Percentiles rank a stretch among this genome's conserved stretches.
Conservation (phyloP, 2,888 invertebrate genomes). For the Gasteruption jaculator region DNA sequence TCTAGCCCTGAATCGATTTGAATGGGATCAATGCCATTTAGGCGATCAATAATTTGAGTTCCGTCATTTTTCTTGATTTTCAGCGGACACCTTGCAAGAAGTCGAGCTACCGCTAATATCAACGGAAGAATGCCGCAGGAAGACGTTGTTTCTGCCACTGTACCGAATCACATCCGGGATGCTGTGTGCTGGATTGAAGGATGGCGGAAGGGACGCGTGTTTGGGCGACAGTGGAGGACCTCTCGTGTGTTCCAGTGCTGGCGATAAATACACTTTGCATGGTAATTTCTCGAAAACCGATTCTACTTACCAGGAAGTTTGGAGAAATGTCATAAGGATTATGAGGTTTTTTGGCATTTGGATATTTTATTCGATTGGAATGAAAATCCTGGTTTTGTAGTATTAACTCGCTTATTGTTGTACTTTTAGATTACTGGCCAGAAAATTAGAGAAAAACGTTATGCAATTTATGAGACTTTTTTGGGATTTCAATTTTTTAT, state of each 20-base stretch:
- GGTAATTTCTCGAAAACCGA: too few species aligned
- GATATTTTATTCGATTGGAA: too few species aligned
- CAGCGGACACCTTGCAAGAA: slow-evolving; percentile 79
- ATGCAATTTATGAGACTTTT: too few species aligned
- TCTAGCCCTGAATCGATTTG: slow-evolving; percentile 3
- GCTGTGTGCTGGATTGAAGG: slow-evolving; percentile 78
- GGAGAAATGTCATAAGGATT: too few species aligned
- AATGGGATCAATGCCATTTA: slow-evolving; percentile 1
- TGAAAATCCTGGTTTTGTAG: too few species aligned
- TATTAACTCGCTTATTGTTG: too few species aligned
- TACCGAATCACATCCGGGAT: slow-evolving; percentile 76
- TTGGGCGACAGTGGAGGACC: slow-evolving; percentile 79
- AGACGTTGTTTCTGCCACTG: slow-evolving; percentile 69
- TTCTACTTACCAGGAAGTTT: neutral
- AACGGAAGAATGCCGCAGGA: slow-evolving; percentile 69
- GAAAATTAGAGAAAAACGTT: too few species aligned
- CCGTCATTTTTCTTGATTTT: slow-evolving; percentile 22
- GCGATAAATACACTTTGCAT: slow-evolving; percentile 44
- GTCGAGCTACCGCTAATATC: slow-evolving; percentile 76
- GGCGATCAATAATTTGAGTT: neutral
- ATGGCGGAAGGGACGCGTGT: slow-evolving; percentile 77
- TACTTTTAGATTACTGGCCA: too few species aligned
- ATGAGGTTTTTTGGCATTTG: too few species aligned
- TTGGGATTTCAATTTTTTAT: too few species aligned
- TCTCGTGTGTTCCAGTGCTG: slow-evolving; percentile 68